Evolutionary conservation across 2,113 vertebrate genomes (phyloP).

Genomic region (Mungos mungo): DNA sequence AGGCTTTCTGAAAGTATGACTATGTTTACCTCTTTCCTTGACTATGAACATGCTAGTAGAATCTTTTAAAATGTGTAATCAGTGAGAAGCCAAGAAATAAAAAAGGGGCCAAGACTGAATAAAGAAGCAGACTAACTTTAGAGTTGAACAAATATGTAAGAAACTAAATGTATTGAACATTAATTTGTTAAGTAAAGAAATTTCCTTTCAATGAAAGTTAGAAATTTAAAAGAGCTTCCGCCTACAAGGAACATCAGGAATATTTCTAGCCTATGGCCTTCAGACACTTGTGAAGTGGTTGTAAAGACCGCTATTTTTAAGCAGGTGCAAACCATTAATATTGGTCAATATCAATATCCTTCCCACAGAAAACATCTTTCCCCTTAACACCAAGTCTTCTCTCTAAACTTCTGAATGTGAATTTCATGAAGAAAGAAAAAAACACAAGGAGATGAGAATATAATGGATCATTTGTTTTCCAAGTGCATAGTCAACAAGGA

Average conservation of each 20-base stretch:
- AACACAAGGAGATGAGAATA: neutral
- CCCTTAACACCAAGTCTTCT: neutral
- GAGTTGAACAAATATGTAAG: neutral
- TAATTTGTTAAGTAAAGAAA: neutral
- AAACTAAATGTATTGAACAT: neutral
- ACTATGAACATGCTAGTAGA: neutral
- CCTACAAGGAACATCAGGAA: slow-evolving; percentile 32
- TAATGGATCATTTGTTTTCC: neutral
- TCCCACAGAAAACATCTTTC: neutral
- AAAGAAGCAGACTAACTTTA: neutral
- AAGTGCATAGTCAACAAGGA: neutral
- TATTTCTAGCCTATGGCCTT: slow-evolving; percentile 29
- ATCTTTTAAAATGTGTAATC: slow-evolving; percentile 14
- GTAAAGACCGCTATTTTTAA: slow-evolving; percentile 14
- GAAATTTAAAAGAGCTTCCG: slow-evolving; percentile 39
- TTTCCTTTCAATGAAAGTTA: neutral
- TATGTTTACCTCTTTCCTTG: neutral
- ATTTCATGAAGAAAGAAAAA: neutral
- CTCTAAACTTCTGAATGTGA: neutral
- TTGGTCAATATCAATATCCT: neutral
- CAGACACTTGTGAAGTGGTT: neutral
- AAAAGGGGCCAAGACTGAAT: neutral
- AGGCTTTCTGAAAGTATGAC: neutral
- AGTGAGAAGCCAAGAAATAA: neutral
- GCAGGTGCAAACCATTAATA: neutral